These are phyloP conservation scores for Drosophila busckii DNA, from an alignment of 1,140 invertebrate species.

Conservation along the genomic window DNA sequence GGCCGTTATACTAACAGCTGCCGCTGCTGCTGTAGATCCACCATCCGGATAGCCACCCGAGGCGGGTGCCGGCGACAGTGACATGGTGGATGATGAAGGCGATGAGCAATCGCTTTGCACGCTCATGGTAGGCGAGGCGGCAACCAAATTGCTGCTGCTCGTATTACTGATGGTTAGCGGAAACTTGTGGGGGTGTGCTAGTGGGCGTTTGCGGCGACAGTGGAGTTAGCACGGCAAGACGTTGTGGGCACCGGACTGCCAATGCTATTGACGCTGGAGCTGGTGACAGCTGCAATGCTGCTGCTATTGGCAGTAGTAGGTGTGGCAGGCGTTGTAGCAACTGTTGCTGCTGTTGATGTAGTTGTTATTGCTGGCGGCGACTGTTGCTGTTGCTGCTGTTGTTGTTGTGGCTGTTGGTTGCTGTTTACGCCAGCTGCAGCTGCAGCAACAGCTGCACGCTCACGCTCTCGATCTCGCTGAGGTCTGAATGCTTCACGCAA, in stretches of 20 bases:
- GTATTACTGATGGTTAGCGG: constrained; percentile 62
- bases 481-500: constrained; percentile 92
- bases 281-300: constrained; percentile 17
- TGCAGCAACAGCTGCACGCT: constrained; percentile 75
- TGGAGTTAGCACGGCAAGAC: constrained; percentile 50
- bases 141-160: constrained; percentile 59
- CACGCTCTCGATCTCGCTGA: constrained; percentile 87
- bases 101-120: constrained; percentile 74
- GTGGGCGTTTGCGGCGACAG: constrained; percentile 72
- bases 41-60: constrained; percentile 64
- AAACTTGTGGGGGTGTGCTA: constrained; percentile 60
- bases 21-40: constrained; percentile 50
- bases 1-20: constrained; percentile 66
- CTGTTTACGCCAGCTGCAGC: constrained; percentile 32
- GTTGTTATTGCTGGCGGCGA: constrained; percentile 22
- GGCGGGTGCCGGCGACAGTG: constrained; percentile 63
- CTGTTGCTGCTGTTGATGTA: constrained; percentile 3
- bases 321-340: constrained; percentile 33
- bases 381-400: constrained; percentile 24
- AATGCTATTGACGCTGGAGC: constrained; percentile 39
- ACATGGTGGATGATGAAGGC: constrained; percentile 71
- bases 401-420: constrained; percentile 23
- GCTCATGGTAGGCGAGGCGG: constrained; percentile 71
- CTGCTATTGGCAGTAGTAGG: constrained; percentile 18
- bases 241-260: constrained; percentile 34